Conservation (phyloP, 1,140 invertebrate species). For the Drosophila seguyi region DNA sequence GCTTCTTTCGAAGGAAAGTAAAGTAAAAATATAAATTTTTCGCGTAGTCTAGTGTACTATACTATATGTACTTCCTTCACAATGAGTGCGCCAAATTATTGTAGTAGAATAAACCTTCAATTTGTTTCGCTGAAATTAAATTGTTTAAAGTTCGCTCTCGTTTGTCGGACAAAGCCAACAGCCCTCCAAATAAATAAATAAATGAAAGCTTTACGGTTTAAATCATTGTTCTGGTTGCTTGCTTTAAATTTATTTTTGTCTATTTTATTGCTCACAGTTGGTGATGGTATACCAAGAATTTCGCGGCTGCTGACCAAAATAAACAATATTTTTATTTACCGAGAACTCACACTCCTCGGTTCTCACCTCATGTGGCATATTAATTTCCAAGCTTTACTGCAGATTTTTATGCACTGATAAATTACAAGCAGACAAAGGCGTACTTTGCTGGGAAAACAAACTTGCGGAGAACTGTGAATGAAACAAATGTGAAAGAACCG, state of each 20-base stretch:
- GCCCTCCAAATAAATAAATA: slow-evolving; percentile 57
- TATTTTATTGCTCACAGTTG: slow-evolving; percentile 29
- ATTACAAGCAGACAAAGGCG: slow-evolving; percentile 21
- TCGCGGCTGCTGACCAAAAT: slow-evolving; percentile 45
- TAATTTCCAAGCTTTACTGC: slow-evolving; percentile 47
- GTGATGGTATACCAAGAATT: slow-evolving; percentile 33
- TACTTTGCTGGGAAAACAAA: slow-evolving; percentile 59
- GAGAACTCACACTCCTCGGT: slow-evolving; percentile 14
- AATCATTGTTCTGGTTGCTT: slow-evolving; percentile 24
- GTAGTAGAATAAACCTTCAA: slow-evolving; percentile 37
- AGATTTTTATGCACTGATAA: slow-evolving; percentile 66
- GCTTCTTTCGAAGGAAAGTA: background rate
- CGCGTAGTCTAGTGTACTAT: background rate
- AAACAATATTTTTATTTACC: slow-evolving; percentile 47
- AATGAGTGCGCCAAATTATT: slow-evolving; percentile 51
- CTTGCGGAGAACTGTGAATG: slow-evolving; percentile 17
- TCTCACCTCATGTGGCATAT: slow-evolving; percentile 45
- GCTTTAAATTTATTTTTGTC: slow-evolving; percentile 23
- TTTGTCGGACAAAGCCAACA: slow-evolving; percentile 56
- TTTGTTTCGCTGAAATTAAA: slow-evolving; percentile 60
- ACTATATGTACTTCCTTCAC: slow-evolving; percentile 21
- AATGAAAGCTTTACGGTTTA: slow-evolving; percentile 39
- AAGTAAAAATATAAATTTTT: background rate
- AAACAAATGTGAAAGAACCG: slow-evolving; percentile 37
- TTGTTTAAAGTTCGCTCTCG: slow-evolving; percentile 57